A percentile compares a stretch with the other conserved stretches of the same genome.
Evolutionary conservation across 1,140 invertebrate species (phyloP).

Genomic region (Acromyrmex charruanus): DNA sequence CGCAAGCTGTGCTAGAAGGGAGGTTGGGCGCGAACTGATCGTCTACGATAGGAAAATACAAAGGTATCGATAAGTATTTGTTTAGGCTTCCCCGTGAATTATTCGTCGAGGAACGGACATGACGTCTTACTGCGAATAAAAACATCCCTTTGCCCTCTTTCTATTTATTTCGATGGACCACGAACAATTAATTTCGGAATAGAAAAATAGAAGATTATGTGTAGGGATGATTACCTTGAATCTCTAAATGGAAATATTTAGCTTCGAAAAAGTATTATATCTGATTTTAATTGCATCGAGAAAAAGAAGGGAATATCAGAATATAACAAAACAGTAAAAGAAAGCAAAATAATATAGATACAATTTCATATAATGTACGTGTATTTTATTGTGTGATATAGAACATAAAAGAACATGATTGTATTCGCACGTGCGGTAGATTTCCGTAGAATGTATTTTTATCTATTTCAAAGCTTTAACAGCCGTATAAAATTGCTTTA

Average conservation of each 20-base stretch:
- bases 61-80: slow-evolving; percentile 63
- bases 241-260: background rate
- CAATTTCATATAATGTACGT: slow-evolving; percentile 31
- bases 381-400: slow-evolving; percentile 12
- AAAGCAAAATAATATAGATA: slow-evolving; percentile 18
- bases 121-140: slow-evolving; percentile 57
- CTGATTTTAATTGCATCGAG: background rate
- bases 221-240: slow-evolving; percentile 3
- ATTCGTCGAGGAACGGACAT: slow-evolving; percentile 30
- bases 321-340: slow-evolving; percentile 21
- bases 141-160: slow-evolving; percentile 33
- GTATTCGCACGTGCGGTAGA: slow-evolving; percentile 1
- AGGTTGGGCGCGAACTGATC: slow-evolving; percentile 12
- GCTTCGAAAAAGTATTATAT: background rate
- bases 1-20: background rate
- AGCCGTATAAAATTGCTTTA: slow-evolving; percentile 53
- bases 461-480: slow-evolving; percentile 40
- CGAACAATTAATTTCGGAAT: slow-evolving; percentile 20
- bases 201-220: slow-evolving; percentile 34
- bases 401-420: slow-evolving; percentile 36
- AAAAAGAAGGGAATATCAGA: background rate
- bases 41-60: slow-evolving; percentile 53
- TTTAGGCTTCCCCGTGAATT: slow-evolving; percentile 47
- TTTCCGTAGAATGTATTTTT: slow-evolving; percentile 32
- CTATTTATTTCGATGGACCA: slow-evolving; percentile 21